Base-by-base conservation (phyloP, 2,888 invertebrate species). In the Trisateles emortualis region DNA sequence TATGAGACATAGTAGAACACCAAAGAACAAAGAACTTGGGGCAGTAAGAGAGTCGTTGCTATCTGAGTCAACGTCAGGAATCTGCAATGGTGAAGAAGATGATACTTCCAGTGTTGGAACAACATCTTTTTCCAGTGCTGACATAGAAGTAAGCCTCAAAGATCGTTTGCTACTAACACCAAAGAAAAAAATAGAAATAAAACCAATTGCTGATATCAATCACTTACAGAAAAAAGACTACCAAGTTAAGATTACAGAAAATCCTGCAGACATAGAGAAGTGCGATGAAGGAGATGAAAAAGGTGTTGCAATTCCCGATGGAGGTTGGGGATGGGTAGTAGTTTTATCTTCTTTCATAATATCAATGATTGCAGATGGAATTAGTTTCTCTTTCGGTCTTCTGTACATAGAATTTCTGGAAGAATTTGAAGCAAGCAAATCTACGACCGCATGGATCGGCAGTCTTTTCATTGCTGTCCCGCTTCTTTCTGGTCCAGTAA, bases 321-420 rank as follows among this genome's bases (percentile, higher is more conserved):
- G 97, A 0, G 97, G 96, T 1, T 97, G 96, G 96, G 97, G 97
- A 6, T 98, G 98, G 98, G 94, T 97, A 14, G 96, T 99, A 0
- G 98, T 99, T 0, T 84, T 96, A 32, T 96, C 98, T 2, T 97
- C 98, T 0, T 95, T 99, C 65, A 83, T 97, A 35, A 95, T 98
- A 52, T 98, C 98, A 14, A 95, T 98, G 90, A 96, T 99, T 42
- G 97, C 98, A 32, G 99, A 99, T 84, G 99, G 99, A 0, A 95
- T 98, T 51, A 97, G 97, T 44, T 98, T 98, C 83, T 97, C 98
- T 0, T 98, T 98, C 83, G 99, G 99, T 0, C 92, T 98, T 13
- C 93, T 99, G 6, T 98, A 96, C 78, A 96, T 96, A 0, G 96
- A 98, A 75, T 96, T 98, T 73, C 90, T 97, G 39, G 93, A 95